These are phyloP conservation scores for Heliconius ethilla DNA, from an alignment of 2,888 invertebrate genomes.

Conservation along the genomic window DNA sequence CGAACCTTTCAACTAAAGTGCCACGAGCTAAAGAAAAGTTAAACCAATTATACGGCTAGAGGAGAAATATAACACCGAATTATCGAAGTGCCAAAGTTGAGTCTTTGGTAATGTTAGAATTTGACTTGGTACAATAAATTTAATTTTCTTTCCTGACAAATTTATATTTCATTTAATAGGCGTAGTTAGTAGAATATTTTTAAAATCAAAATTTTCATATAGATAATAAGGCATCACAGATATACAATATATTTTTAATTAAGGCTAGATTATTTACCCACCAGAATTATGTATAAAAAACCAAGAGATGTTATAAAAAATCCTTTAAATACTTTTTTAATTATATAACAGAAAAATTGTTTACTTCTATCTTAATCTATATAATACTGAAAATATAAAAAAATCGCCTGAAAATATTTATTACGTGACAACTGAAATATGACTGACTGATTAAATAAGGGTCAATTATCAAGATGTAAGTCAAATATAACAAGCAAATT, in stretches of 20 bases:
- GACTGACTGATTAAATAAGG: background rate
- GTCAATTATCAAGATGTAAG: conserved; percentile 15
- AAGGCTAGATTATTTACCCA: background rate
- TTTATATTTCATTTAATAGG: background rate
- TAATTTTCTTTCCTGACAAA: conserved; percentile 21
- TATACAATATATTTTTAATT: background rate
- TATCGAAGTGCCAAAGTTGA: conserved; percentile 45
- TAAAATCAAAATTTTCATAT: background rate
- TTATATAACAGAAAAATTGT: background rate
- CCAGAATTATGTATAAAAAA: background rate
- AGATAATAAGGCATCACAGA: too few species aligned
- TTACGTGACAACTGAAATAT: background rate
- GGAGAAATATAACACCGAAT: conserved; percentile 49
- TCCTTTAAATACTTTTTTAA: background rate
- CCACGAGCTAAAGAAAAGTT: conserved; percentile 58
- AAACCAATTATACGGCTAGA: conserved; percentile 61
- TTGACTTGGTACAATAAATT: conserved; percentile 33
- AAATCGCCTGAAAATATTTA: background rate
- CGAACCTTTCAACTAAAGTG: conserved; percentile 66
- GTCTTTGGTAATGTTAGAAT: conserved; percentile 44
- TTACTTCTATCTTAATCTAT: background rate
- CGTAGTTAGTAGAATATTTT: background rate
- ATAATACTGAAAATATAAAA: background rate
- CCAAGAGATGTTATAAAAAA: background rate
- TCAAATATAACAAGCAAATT: conserved; percentile 10